Base-by-base conservation (phyloP, 2,888 invertebrate genomes). In the Drosophila neutralis region DNA sequence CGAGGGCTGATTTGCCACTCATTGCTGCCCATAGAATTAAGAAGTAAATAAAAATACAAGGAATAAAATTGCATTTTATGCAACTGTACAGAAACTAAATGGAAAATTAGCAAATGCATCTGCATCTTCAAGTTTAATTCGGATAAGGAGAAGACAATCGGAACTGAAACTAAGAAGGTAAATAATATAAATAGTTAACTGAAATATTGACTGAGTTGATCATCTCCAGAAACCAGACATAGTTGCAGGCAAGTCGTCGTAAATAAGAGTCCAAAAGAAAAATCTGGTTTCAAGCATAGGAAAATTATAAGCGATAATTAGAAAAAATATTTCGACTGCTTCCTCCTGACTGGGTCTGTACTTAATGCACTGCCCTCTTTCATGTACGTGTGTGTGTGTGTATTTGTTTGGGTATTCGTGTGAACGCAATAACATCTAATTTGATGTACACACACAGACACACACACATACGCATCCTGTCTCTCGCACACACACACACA, bases 371-470 rank as follows among this genome's bases (percentile, higher is more conserved):
- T 69, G 11, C 36, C 7, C 45, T 13, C 58, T 51, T 40, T 8
- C 18, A 15, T 7, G 31, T 38, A 35, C 49, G 38, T 27, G n/a
- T 35, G 48, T 27, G 58, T n/a, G n/a, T 56, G 31, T 69, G 69
- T 73, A 33, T 33, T 10, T 33, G 33, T 33, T 33, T 11, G 33
- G 33, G 62, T 70, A 59, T 75, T 72, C 76, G 83, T 79, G 75
- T 51, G 69, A 75, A 68, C 73, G 81, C 60, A 81, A 85, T 81
- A 83, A 81, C 83, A 87, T 81, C 70, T 82, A 85, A 87, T 85
- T 83, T 85, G 70, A 83, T 77, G 73, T 73, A 77, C 62, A 74
- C 69, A 62, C 48, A 66, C 63, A 42, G 57, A 71, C 4, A 40
- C 1, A 18, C 7, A 18, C 18, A n/a, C 38, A 63, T 35, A 62